Evolutionary conservation across 2,888 invertebrate genomes (phyloP), one percentile per base, ranked within the genome.

Genomic region (Ditylenchus weischeri): DNA sequence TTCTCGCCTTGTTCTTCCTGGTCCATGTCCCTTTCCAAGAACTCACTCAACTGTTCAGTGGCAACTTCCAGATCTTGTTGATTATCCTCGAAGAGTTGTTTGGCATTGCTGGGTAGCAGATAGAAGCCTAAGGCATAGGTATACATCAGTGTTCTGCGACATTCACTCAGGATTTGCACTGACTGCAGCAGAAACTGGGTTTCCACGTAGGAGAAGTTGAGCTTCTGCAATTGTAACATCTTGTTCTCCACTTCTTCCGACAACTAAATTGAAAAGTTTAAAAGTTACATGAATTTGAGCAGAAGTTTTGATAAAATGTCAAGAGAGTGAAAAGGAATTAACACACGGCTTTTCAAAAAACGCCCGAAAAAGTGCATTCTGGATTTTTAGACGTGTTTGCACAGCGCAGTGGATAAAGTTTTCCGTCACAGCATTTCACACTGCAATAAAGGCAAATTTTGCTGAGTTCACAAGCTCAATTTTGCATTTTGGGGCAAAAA

Each of bases 211-310:
- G 93, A 93, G 94, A 96, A 84, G 74, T 86, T 85, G 21, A 86
- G 96, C 85, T 93, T 92, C 86, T 98, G 96, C 95, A 98, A 95
- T 48, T 95, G 94, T 84, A 95, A 94, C 95, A 96, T 96, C 87
- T 96, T 96, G 84, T 90, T 90, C 85, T 93, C 92, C 69, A 95
- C 91, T 70, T 91, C 91, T 10, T 92, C 91, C 86, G 95, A 94
- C 68, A 96, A 87, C 88, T 86, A 76, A 62, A 74, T 29, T 29
- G 29, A 29, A 29, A 29, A 29, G 29, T 29, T 29, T 29, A 4
- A 2, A 29, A 29, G 5, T 29, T 74, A 65, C 60, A 49, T 59
- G 36, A 19, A 18, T 19, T 50, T 50, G 3, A 18, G 6, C 3
- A 2, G 3, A 21, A 21, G 6, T 19, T 50, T 50, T 18, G 50